Evolutionary conservation across 1,140 invertebrate genomes (phyloP).

Genomic region (Bombyx mandarina): DNA sequence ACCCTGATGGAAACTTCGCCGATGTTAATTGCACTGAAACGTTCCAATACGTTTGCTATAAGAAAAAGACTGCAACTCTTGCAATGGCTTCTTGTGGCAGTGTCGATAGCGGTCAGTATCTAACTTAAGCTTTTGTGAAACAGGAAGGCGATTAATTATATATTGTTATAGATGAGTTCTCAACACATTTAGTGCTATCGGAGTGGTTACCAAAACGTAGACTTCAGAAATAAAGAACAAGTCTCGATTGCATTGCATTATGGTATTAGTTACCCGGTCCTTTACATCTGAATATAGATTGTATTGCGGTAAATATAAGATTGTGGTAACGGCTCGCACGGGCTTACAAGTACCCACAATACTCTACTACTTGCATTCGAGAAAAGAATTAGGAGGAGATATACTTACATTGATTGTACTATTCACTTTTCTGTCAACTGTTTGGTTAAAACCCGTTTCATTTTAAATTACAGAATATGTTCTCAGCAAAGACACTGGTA

Average conservation of each 20-base stretch:
- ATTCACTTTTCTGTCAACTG: background rate
- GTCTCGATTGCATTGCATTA: too few species aligned
- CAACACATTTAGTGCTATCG: too few species aligned
- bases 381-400: too few species aligned
- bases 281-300: background rate
- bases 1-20: slow-evolving; percentile 3
- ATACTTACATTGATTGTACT: background rate
- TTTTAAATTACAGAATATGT: slow-evolving; percentile 23
- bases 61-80: background rate
- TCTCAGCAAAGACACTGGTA: slow-evolving; percentile 11
- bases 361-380: background rate
- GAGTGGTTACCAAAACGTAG: too few species aligned
- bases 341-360: background rate
- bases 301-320: background rate
- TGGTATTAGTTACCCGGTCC: too few species aligned
- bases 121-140: background rate
- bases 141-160: background rate
- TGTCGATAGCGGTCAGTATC: slow-evolving; percentile 5
- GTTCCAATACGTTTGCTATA: slow-evolving; percentile 8
- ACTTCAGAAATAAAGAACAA: too few species aligned
- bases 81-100: slow-evolving; percentile 4
- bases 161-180: background rate
- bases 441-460: background rate
- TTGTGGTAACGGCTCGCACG: background rate
- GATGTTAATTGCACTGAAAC: slow-evolving; percentile 1